Conservation (phyloP, 2,113 vertebrate genomes). For the Leiothrix lutea region DNA sequence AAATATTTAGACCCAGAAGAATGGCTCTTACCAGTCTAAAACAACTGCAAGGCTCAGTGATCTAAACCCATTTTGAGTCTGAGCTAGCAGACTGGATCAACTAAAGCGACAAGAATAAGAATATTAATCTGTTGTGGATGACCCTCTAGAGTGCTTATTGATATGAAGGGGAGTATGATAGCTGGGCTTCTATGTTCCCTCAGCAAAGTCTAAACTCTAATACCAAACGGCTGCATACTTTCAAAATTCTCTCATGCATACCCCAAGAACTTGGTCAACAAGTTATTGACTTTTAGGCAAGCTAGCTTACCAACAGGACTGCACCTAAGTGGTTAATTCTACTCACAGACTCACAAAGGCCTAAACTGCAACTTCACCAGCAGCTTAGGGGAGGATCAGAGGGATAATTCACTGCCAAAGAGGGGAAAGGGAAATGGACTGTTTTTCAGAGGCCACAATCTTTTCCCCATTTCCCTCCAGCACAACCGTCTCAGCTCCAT, state of each 20-base stretch:
- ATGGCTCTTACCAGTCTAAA: not conserved
- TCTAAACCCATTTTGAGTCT: not conserved
- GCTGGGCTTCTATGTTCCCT: not conserved
- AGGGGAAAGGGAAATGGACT: not conserved
- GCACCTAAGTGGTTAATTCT: not conserved
- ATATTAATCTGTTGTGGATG: not conserved
- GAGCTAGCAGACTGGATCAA: not conserved
- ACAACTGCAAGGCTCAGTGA: not conserved
- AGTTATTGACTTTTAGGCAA: not conserved
- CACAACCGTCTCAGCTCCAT: not conserved
- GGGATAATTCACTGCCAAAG: not conserved
- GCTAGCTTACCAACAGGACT: not conserved
- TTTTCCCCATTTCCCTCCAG: constrained; percentile 2
- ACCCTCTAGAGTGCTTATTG: not conserved
- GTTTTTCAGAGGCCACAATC: not conserved
- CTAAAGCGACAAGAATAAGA: not conserved
- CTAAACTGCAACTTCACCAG: not conserved
- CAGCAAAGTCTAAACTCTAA: not conserved
- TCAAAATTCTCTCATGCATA: not conserved
- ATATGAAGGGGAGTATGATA: rapidly evolving
- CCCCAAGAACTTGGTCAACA: not conserved
- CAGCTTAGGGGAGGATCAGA: not conserved
- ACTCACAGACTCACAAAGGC: not conserved
- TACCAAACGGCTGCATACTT: not conserved
- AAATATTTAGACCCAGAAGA: not conserved